These are phyloP conservation scores for Callorhinus ursinus DNA, from an alignment of 2,113 vertebrate species.

Conservation along the genomic window DNA sequence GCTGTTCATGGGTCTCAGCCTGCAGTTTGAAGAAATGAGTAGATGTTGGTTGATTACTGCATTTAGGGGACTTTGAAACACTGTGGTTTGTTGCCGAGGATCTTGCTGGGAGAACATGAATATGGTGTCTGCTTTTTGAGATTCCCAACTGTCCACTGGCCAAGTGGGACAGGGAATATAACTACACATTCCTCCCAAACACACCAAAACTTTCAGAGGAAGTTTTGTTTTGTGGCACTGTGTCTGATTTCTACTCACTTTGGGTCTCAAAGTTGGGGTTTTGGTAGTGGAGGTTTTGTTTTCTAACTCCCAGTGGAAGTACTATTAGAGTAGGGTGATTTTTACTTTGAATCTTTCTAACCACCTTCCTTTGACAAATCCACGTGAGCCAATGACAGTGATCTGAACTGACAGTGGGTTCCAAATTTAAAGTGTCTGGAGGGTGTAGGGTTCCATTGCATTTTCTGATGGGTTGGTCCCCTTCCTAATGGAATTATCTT, in stretches of 20 bases:
- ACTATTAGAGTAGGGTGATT: background rate
- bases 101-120: background rate
- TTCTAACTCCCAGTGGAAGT: background rate
- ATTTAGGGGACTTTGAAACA: background rate
- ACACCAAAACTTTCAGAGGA: background rate
- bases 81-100: background rate
- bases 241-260: slow-evolving; percentile 37
- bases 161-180: background rate
- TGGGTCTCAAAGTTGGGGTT: background rate
- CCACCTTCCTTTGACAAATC: slow-evolving; percentile 22
- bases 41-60: background rate
- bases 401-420: background rate
- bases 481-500: slow-evolving; percentile 41
- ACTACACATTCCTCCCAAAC: background rate
- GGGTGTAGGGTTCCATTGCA: background rate
- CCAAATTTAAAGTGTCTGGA: slow-evolving; percentile 21
- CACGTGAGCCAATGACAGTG: background rate
- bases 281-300: background rate
- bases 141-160: background rate
- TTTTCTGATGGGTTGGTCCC: background rate
- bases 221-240: slow-evolving; percentile 20
- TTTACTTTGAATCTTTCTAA: slow-evolving; percentile 51
- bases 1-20: background rate
- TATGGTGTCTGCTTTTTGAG: background rate
- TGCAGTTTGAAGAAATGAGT: slow-evolving; percentile 23